Conservation (phyloP, 2,797 vertebrate genomes). For the Notolabrus celidotus region DNA sequence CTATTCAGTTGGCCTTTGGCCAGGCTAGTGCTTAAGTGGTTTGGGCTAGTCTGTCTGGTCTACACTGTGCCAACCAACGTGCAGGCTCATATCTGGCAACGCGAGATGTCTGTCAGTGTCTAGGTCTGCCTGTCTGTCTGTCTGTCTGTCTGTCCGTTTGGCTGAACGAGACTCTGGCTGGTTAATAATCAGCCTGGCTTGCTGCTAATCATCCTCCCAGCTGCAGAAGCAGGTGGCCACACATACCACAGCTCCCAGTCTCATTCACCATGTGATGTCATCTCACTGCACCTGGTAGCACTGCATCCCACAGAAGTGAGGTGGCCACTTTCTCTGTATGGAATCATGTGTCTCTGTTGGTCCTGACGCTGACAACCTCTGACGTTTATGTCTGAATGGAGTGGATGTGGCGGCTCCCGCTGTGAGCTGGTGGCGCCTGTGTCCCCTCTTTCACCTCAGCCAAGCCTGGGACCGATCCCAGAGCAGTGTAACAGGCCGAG, state of each 20-base stretch:
- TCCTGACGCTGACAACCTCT: constrained; percentile 25
- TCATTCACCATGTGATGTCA: constrained; percentile 75
- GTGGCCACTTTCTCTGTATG: constrained; percentile 26
- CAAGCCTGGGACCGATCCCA: constrained; percentile 48
- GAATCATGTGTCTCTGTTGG: constrained; percentile 24
- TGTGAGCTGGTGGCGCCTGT: constrained; percentile 24
- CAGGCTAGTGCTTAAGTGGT: constrained; percentile 75
- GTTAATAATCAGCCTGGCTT: constrained; percentile 74
- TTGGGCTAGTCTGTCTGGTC: constrained; percentile 66
- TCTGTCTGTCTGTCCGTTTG: constrained; percentile 66
- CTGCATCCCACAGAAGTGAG: constrained; percentile 45
- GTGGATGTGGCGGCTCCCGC: neutral
- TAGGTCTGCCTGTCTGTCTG: no score
- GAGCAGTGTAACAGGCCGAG: constrained; percentile 36
- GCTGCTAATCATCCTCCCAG: constrained; percentile 76
- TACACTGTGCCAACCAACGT: constrained; percentile 69
- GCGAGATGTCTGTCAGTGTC: constrained; percentile 64
- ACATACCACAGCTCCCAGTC: constrained; percentile 74
- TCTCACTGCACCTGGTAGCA: constrained; percentile 71
- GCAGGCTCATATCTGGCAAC: constrained; percentile 70
- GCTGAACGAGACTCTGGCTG: constrained; percentile 57
- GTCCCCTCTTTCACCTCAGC: constrained; percentile 45
- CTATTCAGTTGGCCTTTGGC: constrained; percentile 82
- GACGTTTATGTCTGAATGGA: constrained; percentile 27
- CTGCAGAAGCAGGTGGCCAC: constrained; percentile 79